Conservation (phyloP, 2,797 vertebrate genomes). For the Enteromius viviparus region DNA sequence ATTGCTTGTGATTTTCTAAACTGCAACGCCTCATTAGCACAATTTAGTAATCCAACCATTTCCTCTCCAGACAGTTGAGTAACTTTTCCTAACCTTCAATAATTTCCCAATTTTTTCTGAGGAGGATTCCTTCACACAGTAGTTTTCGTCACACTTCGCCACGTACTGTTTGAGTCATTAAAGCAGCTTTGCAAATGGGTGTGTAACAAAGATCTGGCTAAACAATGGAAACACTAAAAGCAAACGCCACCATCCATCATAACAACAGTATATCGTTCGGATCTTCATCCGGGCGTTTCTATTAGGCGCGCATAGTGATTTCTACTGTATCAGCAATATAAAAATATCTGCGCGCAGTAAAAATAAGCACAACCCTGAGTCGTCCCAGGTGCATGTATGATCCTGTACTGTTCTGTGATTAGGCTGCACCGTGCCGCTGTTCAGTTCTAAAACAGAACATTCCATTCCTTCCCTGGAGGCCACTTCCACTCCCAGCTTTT, state of each 20-base stretch:
- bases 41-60: background rate
- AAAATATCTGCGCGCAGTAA: background rate
- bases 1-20: background rate
- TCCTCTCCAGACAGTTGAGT: background rate
- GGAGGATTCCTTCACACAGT: background rate
- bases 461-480: conserved; percentile 64
- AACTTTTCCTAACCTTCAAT: background rate
- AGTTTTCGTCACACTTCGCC: background rate
- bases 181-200: conserved; percentile 5
- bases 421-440: conserved; percentile 56
- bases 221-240: background rate
- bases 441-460: conserved; percentile 59
- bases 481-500: conserved; percentile 44
- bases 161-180: background rate
- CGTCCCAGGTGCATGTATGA: conserved; percentile 17
- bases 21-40: background rate
- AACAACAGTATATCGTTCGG: background rate
- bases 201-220: background rate
- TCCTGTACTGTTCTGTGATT: conserved; percentile 21
- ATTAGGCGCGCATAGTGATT: background rate
- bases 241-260: background rate
- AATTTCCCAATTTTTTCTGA: background rate
- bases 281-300: background rate
- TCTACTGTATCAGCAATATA: background rate
- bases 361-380: conserved; percentile 13